phyloP scores from a whole-genome alignment of 2,113 vertebrate genomes.

The Rafetus swinhoei region DNA sequence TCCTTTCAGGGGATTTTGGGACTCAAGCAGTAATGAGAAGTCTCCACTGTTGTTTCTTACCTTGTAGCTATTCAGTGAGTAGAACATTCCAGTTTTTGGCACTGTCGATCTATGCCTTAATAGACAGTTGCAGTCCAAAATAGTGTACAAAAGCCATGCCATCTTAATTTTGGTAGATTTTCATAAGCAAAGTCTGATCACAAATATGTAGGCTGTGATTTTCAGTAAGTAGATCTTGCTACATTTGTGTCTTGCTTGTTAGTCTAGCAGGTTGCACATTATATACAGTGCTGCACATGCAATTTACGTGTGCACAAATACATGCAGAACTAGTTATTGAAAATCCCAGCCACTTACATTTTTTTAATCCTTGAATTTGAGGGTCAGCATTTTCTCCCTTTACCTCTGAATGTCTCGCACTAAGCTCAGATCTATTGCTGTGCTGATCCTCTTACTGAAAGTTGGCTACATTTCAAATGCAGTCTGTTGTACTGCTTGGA shows the following conservation, averaged over 20 bases:
- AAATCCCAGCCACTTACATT: not conserved
- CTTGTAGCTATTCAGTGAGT: not conserved
- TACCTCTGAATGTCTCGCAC: not conserved
- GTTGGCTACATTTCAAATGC: not conserved
- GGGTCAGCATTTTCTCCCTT: not conserved
- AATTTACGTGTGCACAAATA: not conserved
- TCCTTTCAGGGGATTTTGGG: not conserved
- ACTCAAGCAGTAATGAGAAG: not conserved
- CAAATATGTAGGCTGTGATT: not conserved
- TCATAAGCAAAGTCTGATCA: not conserved
- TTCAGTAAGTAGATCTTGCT: not conserved
- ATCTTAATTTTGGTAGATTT: not conserved
- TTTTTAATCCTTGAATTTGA: not conserved
- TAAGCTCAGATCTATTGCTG: not conserved
- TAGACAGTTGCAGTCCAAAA: not conserved
- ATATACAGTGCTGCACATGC: not conserved
- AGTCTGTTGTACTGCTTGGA: not conserved
- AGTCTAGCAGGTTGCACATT: not conserved
- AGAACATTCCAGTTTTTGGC: not conserved
- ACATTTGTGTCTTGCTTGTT: not conserved
- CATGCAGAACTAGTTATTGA: not conserved
- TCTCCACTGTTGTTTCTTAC: not conserved
- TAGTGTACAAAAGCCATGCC: not conserved
- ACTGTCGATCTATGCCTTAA: not conserved
- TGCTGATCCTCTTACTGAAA: conserved; percentile 8